Base-by-base conservation (phyloP, 2,797 vertebrate genomes). In the Syngnathus rostellatus region DNA sequence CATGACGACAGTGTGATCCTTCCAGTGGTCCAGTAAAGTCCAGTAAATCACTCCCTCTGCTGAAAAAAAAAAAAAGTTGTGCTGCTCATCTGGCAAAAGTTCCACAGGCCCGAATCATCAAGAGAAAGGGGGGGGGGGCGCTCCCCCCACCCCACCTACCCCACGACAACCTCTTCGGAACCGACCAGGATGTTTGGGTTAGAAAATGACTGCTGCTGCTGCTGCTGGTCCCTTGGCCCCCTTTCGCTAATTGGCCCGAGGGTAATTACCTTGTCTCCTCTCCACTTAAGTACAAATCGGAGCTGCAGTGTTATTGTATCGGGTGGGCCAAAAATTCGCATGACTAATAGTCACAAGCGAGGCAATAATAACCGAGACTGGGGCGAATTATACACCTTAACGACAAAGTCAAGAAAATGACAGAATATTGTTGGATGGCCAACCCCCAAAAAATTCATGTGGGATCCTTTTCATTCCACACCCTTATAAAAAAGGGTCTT, bases 101-200 rank as follows among this genome's bases (percentile, higher is more conserved):
- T 85, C 85, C 82, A 76, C 79, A 82, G 81, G 76, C 78, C 75
- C 71, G 83, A 81, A 83, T 83, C 75, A 76, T 43, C 16, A 1
- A 23, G 80, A 79, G 77, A 86, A 88, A 83, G 31, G 31, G 31
- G 31, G 31, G 31, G 31, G 31, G 31, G 31, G 31, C 31, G n/a
- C 9, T 5, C 23, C 41, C 38, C 19, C 62, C 25, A 25, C 2
- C n/a, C 45, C 12, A 1, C 11, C 23, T 4, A n/a, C 41, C 43
- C 17, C 16, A 12, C 41, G 41, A 43, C 41, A 43, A 43, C 62
- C 85, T 85, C 81, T 76, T 74, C 50, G 63, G 76, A 86, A 90
- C 85, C 25, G 14, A 57, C 55, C 88, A 91, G 91, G 90, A 92
- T 92, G 90, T 91, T 91, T 91, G 87, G 86, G 85, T 91, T 89